These are phyloP conservation scores for Gobius niger DNA, from an alignment of 2,113 vertebrate species.

Conservation along the genomic window DNA sequence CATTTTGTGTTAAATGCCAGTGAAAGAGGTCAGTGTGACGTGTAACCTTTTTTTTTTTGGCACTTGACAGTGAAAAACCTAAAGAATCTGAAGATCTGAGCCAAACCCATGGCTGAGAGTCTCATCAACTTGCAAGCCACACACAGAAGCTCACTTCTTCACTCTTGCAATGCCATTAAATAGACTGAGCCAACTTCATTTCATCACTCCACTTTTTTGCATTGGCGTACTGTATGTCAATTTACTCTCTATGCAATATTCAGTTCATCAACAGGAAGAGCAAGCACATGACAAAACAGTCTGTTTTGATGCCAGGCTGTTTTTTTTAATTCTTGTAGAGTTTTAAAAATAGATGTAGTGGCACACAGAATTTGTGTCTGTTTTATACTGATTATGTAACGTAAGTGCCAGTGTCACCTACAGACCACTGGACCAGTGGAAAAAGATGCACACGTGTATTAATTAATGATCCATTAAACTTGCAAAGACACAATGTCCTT, in stretches of 20 bases:
- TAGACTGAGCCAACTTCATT: neutral
- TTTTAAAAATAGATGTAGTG: neutral
- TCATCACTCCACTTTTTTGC: constrained; percentile 27
- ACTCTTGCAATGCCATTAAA: constrained; percentile 1
- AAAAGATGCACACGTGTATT: too few relatives aligned
- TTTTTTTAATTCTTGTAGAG: neutral
- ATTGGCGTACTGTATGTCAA: neutral
- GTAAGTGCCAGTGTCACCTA: too few relatives aligned
- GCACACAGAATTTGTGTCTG: too few relatives aligned
- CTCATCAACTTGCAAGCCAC: constrained; percentile 49
- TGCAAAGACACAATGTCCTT: too few relatives aligned
- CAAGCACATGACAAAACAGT: neutral
- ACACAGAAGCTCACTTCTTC: constrained; percentile 14
- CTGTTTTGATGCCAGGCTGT: constrained; percentile 8
- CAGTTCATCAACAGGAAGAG: neutral
- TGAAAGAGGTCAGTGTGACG: too few relatives aligned
- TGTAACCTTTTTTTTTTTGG: constrained; percentile 11
- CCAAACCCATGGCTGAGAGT: constrained; percentile 36
- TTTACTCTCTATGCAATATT: constrained; percentile 27
- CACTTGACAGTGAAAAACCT: constrained; percentile 23
- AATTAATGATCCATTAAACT: too few relatives aligned
- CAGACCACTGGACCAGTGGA: too few relatives aligned
- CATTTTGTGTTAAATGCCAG: too few relatives aligned
- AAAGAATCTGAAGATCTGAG: constrained; percentile 24
- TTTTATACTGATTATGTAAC: too few relatives aligned